These are phyloP conservation scores for Rousettus leschenaultii DNA, from an alignment of 2,113 vertebrate genomes.

Conservation along the genomic window DNA sequence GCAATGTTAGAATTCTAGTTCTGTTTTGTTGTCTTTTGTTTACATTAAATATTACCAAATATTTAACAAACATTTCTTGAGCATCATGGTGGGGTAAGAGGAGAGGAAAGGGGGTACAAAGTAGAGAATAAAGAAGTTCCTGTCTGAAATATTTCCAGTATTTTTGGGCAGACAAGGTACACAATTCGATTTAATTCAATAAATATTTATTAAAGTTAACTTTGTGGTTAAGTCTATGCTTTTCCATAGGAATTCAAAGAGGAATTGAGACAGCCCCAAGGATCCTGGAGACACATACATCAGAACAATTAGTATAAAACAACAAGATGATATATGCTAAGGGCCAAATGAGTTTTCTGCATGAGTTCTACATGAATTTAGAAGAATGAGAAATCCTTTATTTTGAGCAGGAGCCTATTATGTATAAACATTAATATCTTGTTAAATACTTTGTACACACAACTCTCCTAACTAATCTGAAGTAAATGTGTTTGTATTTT, in stretches of 20 bases:
- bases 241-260: not conserved
- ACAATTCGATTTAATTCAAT: not conserved
- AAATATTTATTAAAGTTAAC: slow-evolving; percentile 3
- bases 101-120: not conserved
- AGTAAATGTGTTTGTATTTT: not conserved
- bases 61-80: not conserved
- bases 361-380: not conserved
- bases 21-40: not conserved
- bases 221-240: not conserved
- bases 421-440: no score
- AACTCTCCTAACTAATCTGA: not conserved
- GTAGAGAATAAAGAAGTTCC: not conserved
- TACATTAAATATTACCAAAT: not conserved
- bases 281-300: not conserved
- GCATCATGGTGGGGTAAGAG: not conserved
- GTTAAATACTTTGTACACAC: not conserved
- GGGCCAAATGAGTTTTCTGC: not conserved
- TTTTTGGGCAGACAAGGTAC: not conserved
- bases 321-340: not conserved
- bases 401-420: not conserved
- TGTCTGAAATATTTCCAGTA: not conserved
- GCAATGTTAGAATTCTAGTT: not conserved
- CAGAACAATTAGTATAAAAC: not conserved
- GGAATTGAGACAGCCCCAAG: not conserved
- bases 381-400: not conserved